Evolutionary conservation across 1,140 invertebrate species (phyloP), one percentile per base, ranked within the genome.

Genomic region (Lethrus apterus): DNA sequence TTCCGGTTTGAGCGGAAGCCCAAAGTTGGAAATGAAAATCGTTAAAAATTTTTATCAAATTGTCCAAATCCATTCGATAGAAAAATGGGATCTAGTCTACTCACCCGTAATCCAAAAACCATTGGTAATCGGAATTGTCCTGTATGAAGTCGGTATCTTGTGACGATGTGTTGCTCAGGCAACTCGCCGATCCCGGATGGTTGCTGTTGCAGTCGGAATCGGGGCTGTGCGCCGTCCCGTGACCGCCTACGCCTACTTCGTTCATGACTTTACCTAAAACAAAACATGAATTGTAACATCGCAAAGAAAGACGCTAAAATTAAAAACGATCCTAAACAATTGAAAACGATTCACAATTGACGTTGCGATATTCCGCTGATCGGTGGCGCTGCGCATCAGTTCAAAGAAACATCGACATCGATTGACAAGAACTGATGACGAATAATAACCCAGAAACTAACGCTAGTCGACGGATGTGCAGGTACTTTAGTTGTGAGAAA

Each of bases 111-210:
- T 89, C 86, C 47, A 88, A 77, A 68, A 88, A 86, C 86, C 87
- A 89, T 67, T 89, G 84, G 64, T 89, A 89, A 59, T 89, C 87
- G 49, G 83, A 86, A 72, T 88, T 89, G 68, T 89, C 86, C 67
- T 88, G 86, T 63, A 87, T 81, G 66, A 88, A 88, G 65, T 89
- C 86, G 50, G 73, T 73, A 48, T 67, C 65, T 41, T 67, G 65
- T 8, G 64, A 65, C 33, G 65, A 67, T 14, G 63, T 61, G 36
- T 60, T 65, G 44, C 64, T 65, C 20, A 67, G 48, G 45, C 55
- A 62, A 44, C 59, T 63, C 29, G 56, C 55, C 18, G 62, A 64
- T 20, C 58, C 57, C 11, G 54, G 60, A 52, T 64, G 64, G 50
- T 66, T 66, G 54, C 64, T 65, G 52, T 67, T 67, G 51, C 63